Percentiles rank a stretch among this genome's conserved stretches.
phyloP scores from a whole-genome alignment of 2,113 vertebrate species.

The Terrapene triunguis region DNA sequence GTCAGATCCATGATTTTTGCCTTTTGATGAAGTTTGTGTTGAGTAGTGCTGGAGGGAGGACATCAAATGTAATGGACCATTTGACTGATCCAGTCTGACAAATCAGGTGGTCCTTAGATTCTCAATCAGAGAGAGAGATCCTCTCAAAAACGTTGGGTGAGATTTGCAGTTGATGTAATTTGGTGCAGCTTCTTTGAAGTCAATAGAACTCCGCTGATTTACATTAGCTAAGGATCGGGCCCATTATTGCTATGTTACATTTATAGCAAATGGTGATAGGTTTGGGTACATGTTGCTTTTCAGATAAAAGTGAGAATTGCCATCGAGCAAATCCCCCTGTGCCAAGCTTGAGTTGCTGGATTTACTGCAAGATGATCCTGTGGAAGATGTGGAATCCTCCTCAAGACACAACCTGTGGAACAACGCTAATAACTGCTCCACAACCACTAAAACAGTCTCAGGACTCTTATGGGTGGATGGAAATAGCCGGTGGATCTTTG shows the following conservation, averaged over 20 bases:
- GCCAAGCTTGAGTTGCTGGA: neutral
- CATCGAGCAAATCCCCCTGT: conserved; percentile 22
- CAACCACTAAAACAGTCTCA: neutral
- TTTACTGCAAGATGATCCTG: neutral
- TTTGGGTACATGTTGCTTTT: neutral
- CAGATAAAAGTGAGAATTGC: conserved; percentile 53
- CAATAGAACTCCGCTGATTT: conserved; percentile 7
- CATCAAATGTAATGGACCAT: conserved; percentile 58
- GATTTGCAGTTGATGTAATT: conserved; percentile 52
- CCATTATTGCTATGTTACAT: conserved; percentile 36
- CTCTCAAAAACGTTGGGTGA: conserved; percentile 5
- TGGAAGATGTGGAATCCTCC: conserved; percentile 38
- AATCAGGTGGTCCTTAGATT: conserved; percentile 36
- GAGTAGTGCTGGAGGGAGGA: conserved; percentile 47
- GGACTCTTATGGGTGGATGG: neutral
- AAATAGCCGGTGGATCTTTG: neutral
- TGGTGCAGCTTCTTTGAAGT: conserved; percentile 5
- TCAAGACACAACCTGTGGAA: neutral
- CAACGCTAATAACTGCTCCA: neutral
- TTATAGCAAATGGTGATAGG: conserved; percentile 59
- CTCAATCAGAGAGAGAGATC: neutral
- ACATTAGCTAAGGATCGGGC: conserved; percentile 21
- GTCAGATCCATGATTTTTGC: conserved; percentile 41
- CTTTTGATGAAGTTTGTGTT: conserved; percentile 39
- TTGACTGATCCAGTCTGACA: conserved; percentile 59